Evolutionary conservation across 1,140 invertebrate genomes (phyloP).

Genomic region (Archivesica marissinica): DNA sequence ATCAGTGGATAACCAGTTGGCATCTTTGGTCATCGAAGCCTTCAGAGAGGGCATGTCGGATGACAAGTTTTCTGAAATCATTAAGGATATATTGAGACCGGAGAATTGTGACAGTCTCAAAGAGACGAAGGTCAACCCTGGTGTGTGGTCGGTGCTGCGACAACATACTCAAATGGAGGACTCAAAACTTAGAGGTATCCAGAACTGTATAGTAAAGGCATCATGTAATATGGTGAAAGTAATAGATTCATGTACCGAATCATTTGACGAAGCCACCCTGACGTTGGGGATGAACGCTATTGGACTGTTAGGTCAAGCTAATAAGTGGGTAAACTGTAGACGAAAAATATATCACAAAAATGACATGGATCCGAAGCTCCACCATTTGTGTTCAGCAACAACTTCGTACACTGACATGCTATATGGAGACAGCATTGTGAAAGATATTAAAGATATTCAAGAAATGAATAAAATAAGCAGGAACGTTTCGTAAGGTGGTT

Average conservation of each 20-base stretch:
- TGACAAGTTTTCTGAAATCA: not conserved
- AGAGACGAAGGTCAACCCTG: slow-evolving; percentile 2
- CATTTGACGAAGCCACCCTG: not conserved
- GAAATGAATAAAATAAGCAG: not conserved
- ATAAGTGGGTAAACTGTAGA: slow-evolving; percentile 14
- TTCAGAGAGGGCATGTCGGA: slow-evolving; percentile 3
- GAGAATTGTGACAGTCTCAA: no score
- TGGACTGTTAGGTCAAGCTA: slow-evolving; percentile 5
- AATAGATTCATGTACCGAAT: not conserved
- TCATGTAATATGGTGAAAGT: not conserved
- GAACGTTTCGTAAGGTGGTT: not conserved
- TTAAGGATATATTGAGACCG: not conserved
- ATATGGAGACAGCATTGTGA: no score
- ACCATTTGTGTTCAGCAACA: not conserved
- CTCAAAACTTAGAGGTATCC: not conserved
- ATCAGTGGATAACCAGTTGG: not conserved
- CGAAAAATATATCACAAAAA: not conserved
- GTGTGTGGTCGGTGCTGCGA: not conserved
- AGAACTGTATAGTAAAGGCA: not conserved
- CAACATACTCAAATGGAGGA: slow-evolving; percentile 14
- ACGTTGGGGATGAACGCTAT: not conserved
- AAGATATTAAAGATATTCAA: no score
- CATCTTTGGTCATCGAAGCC: not conserved
- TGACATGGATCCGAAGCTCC: slow-evolving; percentile 9
- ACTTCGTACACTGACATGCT: not conserved